Base-by-base conservation (phyloP, 1,140 invertebrate genomes). In the Mactra quadrangularis region DNA sequence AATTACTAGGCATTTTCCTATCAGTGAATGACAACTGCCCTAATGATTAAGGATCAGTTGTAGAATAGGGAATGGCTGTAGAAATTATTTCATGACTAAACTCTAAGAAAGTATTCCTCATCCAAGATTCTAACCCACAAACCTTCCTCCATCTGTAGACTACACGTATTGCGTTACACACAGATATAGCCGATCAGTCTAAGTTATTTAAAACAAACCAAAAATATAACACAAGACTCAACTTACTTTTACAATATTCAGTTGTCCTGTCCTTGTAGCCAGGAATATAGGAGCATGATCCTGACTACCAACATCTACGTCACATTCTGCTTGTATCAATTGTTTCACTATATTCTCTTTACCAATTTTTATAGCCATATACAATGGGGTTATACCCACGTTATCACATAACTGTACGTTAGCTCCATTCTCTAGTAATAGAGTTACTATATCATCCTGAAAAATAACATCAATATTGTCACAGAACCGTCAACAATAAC, bases 271-370 rank as follows among this genome's bases (percentile, higher is more conserved):
- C 74, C 89, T 86, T 19, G 88, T 85, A 25, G 89, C 87, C 13
- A 89, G 74, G 41, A 90, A 90, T 15, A 90, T 45, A 0, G 89
- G 88, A 11, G 87, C 74, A 83, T 90, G 89, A 55, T 90, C 89
- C 60, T 90, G 89, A 84, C 89, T 90, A 1, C 89, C 89, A 53
- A 88, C 81, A 59, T 90, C 86, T 1, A 89, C 85, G 75, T 88
- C 88, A 86, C 87, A 87, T 0, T 85, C 89, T 45, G 85, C 79
- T 25, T 84, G 29, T 53, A 90, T 89, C 3, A 90, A 68, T 60
- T 76, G 76, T 29, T 84, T 41, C 7, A 89, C 86, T 3, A 86
- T 64, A 7, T 27, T 55, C 47, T 47, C 27, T 47, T 87, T 84
- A 0, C 85, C 38, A 11, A 52, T 64, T 72, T 87, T 87, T 25